phyloP scores from a whole-genome alignment of 2,888 invertebrate genomes.

The Lithophane leautieri region DNA sequence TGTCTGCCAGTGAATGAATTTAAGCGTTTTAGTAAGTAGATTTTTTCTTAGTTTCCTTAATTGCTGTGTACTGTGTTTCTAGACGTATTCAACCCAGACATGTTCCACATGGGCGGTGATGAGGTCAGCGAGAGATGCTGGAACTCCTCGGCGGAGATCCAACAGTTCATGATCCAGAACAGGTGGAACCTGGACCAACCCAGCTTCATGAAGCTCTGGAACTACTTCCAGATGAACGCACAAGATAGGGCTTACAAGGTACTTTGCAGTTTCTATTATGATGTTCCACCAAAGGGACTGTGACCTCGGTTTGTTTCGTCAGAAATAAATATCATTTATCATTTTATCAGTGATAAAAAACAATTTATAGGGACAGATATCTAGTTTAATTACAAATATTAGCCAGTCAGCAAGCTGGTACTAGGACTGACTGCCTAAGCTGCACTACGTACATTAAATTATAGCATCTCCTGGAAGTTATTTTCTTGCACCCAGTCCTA shows the following conservation, averaged over 20 bases:
- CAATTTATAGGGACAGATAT: too few species aligned
- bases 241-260: conserved; percentile 90
- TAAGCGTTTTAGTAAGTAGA: not conserved
- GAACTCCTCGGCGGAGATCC: conserved; percentile 93
- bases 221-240: conserved; percentile 93
- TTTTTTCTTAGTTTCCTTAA: not conserved
- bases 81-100: conserved; percentile 92
- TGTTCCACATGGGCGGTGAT: conserved; percentile 97
- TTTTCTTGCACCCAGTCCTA: not conserved
- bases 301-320: too few species aligned
- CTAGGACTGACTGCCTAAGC: too few species aligned
- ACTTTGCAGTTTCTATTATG: not conserved
- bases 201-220: conserved; percentile 93
- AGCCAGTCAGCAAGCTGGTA: too few species aligned
- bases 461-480: not conserved
- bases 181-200: conserved; percentile 91
- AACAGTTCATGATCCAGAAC: conserved; percentile 92
- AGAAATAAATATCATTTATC: too few species aligned
- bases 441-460: too few species aligned
- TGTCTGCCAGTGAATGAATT: not conserved
- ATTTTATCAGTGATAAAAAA: too few species aligned
- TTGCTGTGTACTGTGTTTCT: conserved; percentile 43
- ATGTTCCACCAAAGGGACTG: too few species aligned
- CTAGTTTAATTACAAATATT: too few species aligned
- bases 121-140: conserved; percentile 94